Evolutionary conservation across 1,140 invertebrate genomes (phyloP), one percentile per base, ranked within the genome.

Genomic region (Druon quercuslanigerum): DNA sequence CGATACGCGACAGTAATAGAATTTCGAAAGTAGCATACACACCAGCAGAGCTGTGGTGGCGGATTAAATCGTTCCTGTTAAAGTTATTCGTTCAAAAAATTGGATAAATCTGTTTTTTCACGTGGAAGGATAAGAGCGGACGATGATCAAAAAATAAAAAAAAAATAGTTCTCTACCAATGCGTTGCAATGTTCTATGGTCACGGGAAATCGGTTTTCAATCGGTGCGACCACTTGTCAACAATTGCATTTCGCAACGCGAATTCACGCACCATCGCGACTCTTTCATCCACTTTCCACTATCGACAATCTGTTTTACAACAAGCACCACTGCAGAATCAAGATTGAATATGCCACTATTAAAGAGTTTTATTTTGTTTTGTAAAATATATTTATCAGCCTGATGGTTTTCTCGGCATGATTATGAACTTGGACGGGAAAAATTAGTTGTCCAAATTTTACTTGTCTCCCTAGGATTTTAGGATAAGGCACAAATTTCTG

Each of bases 181-280:
- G 33, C 11, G 57, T 33, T 66, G 57, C 20, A 66, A 14, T 46
- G 33, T 40, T 66, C 12, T 16, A 66, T 40, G 60, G 60, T 66
- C 33, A 66, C 60, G 60, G 13, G 16, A 40, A 66, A 66, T 66
- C 25, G 60, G 60, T 25, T 25, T 66, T 66, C 60, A 66, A 66
- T 66, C 60, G 60, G 60, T 66, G 60, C 25, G n/a, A 66, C 60
- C 25, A n/a, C 60, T 66, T 66, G 25, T 66, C 60, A 66, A 66
- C 60, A 66, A 66, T 66, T 46, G 60, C 60, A 25, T 66, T 33
- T 6, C 20, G 40, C 60, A n/a, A 66, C 40, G 60, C 33, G 60
- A 66, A 66, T 66, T 66, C 60, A 66, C 60, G 60, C 60, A 66
- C 40, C 60, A 66, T 66, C 60, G 60, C 60, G 13, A 66, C 60